Base-by-base conservation (phyloP, 2,797 vertebrate species). In the Lepus oiostolus region DNA sequence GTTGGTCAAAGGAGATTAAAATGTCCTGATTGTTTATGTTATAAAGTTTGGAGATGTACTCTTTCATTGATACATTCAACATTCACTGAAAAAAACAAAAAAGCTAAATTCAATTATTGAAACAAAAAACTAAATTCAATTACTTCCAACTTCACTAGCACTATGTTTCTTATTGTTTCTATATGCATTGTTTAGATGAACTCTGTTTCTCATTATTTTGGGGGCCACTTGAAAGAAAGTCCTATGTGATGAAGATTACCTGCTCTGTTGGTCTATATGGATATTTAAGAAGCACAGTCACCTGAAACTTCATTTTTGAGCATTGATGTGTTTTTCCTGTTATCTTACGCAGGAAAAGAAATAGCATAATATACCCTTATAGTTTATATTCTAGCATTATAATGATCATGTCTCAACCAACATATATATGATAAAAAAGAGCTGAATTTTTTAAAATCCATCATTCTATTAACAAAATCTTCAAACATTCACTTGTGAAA, bases 81-180 rank as follows among this genome's bases (percentile, higher is more conserved):
- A 90, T 70, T 96, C 11, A 85, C 35, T n/a, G 42, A 42, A 42
- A 42, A 42, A 42, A 42, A 42, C n/a, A 42, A 42, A 42, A 42
- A 42, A 42, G 38, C 38, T 42, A 42, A 42, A 35, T 35, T 35
- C 35, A 35, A 35, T 35, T 35, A 35, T 35, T 35, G 35, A 42
- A 42, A 83, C 93, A 83, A 24, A 83, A 95, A 86, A 24, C 13
- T 72, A 72, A 58, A 90, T 93, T 82, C 71, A 91, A 71, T 94
- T 96, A 63, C 74, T 88, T 91, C 35, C 76, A 81, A 80, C 30
- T 86, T 28, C 9, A 63, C n/a, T 2, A 93, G 54, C 6, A 16
- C 30, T 92, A 21, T 7, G 21, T 42, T 77, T 80, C 35, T 80
- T 92, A 74, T 13, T n/a, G n/a, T 28, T 93, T 92, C 14, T 86